A percentile compares a stretch with the other conserved stretches of the same genome.
phyloP scores from a whole-genome alignment of 1,140 invertebrate genomes.

The Akabosia matsudoensis region DNA sequence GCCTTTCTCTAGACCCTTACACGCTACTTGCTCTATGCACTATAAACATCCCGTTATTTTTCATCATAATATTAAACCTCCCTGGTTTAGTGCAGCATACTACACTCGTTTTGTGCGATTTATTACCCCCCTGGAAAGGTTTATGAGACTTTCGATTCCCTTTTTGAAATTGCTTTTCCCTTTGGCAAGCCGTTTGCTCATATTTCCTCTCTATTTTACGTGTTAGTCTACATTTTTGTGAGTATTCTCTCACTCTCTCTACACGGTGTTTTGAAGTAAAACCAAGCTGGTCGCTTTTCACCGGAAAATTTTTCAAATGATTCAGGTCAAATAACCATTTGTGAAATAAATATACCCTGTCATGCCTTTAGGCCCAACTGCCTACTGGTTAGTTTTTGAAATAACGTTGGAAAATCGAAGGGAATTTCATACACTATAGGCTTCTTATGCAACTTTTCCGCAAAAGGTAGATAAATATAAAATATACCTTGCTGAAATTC shows the following conservation, averaged over 20 bases:
- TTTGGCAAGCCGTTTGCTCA: neutral
- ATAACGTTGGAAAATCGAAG: too few relatives aligned
- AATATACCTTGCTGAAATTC: too few relatives aligned
- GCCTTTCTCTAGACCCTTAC: too few relatives aligned
- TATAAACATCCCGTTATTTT: conserved; percentile 6
- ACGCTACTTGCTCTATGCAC: neutral
- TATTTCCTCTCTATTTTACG: neutral
- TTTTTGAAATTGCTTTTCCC: conserved; percentile 14
- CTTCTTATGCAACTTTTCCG: too few relatives aligned
- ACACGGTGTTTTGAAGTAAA: neutral
- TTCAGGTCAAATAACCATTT: neutral
- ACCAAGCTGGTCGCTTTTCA: neutral
- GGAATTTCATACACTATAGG: too few relatives aligned
- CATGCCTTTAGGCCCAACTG: too few relatives aligned
- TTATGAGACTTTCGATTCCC: conserved; percentile 22
- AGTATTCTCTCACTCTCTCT: too few relatives aligned
- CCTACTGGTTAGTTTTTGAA: too few relatives aligned
- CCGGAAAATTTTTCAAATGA: neutral
- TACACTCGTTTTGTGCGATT: neutral
- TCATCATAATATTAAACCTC: conserved; percentile 15
- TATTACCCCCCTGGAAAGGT: conserved; percentile 13
- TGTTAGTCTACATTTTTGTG: neutral
- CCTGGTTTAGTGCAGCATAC: neutral
- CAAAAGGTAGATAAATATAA: too few relatives aligned
- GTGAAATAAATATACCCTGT: neutral